Evolutionary conservation across 2,888 invertebrate genomes (phyloP).

Genomic region (Athetis lepigone): DNA sequence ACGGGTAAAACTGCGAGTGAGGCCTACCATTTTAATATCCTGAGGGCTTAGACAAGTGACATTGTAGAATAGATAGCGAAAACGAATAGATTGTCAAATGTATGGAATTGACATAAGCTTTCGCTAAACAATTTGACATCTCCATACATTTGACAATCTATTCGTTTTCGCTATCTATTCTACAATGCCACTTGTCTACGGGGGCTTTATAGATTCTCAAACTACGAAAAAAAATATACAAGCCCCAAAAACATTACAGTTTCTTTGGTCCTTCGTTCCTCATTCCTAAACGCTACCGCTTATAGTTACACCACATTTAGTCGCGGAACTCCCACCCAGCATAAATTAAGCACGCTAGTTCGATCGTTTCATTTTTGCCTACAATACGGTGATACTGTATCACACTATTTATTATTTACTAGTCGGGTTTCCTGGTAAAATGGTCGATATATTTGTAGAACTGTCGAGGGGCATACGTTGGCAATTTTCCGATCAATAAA

Average conservation of each 20-base stretch:
- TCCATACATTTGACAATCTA: too few relatives aligned
- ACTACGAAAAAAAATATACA: not conserved
- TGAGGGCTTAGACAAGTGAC: too few relatives aligned
- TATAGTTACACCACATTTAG: constrained; percentile 12
- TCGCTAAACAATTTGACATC: too few relatives aligned
- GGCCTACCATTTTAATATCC: too few relatives aligned
- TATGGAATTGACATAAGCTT: too few relatives aligned
- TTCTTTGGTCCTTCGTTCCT: not conserved
- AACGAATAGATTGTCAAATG: too few relatives aligned
- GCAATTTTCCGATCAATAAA: constrained; percentile 31
- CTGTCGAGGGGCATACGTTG: not conserved
- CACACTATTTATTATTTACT: constrained; percentile 30
- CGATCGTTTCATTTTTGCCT: constrained; percentile 51
- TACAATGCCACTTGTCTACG: too few relatives aligned
- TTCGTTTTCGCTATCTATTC: too few relatives aligned
- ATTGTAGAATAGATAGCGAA: too few relatives aligned
- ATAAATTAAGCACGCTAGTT: constrained; percentile 55
- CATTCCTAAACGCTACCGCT: constrained; percentile 6
- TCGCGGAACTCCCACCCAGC: constrained; percentile 11
- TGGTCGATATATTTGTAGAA: constrained; percentile 23
- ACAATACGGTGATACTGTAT: not conserved
- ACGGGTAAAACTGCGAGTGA: too few relatives aligned
- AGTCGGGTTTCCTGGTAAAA: constrained; percentile 20
- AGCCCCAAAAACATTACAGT: not conserved
- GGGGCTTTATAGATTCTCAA: too few relatives aligned